Conservation (phyloP, 1,140 invertebrate genomes). For the Pseudomyrmex cubaensis region DNA sequence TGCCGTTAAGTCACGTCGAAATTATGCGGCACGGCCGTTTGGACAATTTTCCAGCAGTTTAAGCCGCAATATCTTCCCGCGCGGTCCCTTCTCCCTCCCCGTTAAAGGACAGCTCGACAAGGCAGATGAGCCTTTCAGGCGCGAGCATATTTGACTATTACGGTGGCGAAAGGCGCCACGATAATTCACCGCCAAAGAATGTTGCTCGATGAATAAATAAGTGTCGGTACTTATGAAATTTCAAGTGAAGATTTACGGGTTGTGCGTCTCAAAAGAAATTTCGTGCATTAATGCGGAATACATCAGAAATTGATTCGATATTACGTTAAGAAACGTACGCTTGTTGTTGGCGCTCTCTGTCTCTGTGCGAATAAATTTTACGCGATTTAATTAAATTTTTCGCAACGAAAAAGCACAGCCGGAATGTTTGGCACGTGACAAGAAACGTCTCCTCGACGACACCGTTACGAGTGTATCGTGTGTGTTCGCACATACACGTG, state of each 20-base stretch:
- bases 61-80: slow-evolving; percentile 74
- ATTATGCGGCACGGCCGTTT: slow-evolving; percentile 79
- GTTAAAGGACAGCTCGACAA: slow-evolving; percentile 21
- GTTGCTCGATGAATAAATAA: slow-evolving; percentile 27
- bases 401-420: neutral
- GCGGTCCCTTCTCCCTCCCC: slow-evolving; percentile 16
- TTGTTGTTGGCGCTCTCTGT: too few species aligned
- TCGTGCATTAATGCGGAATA: neutral
- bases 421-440: slow-evolving; percentile 45
- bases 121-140: slow-evolving; percentile 38
- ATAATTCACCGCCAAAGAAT: slow-evolving; percentile 9
- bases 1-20: slow-evolving; percentile 71
- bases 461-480: slow-evolving; percentile 11
- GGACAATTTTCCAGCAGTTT: slow-evolving; percentile 82
- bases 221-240: slow-evolving; percentile 1
- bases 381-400: slow-evolving; percentile 29
- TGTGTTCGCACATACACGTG: slow-evolving; percentile 1
- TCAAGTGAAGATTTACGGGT: neutral
- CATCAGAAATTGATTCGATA: neutral
- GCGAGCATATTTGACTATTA: slow-evolving; percentile 34
- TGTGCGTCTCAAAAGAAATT: neutral
- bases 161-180: neutral
- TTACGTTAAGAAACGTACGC: neutral
- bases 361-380: too few species aligned
- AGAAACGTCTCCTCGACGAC: slow-evolving; percentile 9